Base-by-base conservation (phyloP, 2,797 vertebrate genomes). In the Euthynnus affinis region DNA sequence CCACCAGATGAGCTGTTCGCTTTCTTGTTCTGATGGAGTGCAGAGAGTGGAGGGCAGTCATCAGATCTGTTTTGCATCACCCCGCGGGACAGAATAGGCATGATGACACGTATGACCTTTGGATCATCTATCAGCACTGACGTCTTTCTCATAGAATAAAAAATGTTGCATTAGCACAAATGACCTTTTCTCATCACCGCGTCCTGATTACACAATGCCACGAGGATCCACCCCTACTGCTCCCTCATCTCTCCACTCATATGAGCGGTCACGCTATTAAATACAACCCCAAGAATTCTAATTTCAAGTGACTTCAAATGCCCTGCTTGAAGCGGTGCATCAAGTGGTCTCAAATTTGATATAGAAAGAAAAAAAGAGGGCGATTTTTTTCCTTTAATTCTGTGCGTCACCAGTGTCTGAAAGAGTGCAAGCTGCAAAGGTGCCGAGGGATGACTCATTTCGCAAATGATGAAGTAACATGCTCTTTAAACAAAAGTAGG, bases 131-230 rank as follows among this genome's bases (percentile, higher is more conserved):
- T 90, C 89, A 80, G 57, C 10, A 13, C 65, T 72, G 78, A 88
- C 77, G 23, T 89, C 78, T 88, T 75, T 86, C 80, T 84, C 80
- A 10, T 29, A 44, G 84, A 80, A 88, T 88, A 84, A 90, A 87
- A 91, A 90, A 86, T 81, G 80, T 90, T 87, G 57, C 90, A 91
- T 86, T 90, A 91, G 81, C 86, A 67, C 88, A 82, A 92, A 91
- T 89, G 90, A 91, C 90, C 91, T 93, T 91, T 91, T 80, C 80
- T 87, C 87, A 84, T 92, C 82, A 49, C 68, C 78, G 29, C 44
- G 27, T 87, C 86, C 82, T 89, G 91, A 90, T 92, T 92, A 48
- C 83, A 81, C 77, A 25, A 74, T 63, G 83, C 65, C 76, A 79
- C 8, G 1, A 85, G 56, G 83, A 75, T 64, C 90, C 88, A n/a